Evolutionary conservation across 2,797 vertebrate genomes (phyloP).

Genomic region (Spinus pinus): DNA sequence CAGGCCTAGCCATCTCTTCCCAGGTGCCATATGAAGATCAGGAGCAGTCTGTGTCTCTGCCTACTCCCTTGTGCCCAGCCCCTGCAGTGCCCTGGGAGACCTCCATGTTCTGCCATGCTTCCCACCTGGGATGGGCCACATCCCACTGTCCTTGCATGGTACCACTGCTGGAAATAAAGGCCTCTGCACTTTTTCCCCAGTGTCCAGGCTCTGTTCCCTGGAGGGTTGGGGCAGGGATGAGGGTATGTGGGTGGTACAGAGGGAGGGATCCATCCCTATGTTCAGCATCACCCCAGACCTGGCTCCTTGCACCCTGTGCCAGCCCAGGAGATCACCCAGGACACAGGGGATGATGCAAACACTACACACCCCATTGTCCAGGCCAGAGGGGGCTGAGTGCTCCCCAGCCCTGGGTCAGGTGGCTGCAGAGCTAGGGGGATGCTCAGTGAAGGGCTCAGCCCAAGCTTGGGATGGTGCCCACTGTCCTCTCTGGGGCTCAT

Average conservation of each 20-base stretch:
- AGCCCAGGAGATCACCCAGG: not conserved
- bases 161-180: slow-evolving; percentile 32
- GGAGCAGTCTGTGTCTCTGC: not conserved
- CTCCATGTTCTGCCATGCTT: not conserved
- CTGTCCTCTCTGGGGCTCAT: not conserved
- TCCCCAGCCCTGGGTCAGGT: not conserved
- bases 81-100: not conserved
- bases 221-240: not conserved
- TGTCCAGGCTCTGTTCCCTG: not conserved
- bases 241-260: not conserved
- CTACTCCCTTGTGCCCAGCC: not conserved
- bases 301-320: not conserved
- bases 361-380: rapidly evolving
- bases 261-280: rapidly evolving
- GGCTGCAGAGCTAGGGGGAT: not conserved
- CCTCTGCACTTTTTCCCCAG: not conserved
- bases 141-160: not conserved
- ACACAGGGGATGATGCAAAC: not conserved
- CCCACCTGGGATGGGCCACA: not conserved
- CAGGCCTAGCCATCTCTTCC: not conserved
- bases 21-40: not conserved
- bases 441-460: not conserved
- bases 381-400: not conserved
- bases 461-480: not conserved
- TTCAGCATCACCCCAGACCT: not conserved